Base-by-base conservation (phyloP, 2,797 vertebrate species). In the Gadopsis marmoratus region DNA sequence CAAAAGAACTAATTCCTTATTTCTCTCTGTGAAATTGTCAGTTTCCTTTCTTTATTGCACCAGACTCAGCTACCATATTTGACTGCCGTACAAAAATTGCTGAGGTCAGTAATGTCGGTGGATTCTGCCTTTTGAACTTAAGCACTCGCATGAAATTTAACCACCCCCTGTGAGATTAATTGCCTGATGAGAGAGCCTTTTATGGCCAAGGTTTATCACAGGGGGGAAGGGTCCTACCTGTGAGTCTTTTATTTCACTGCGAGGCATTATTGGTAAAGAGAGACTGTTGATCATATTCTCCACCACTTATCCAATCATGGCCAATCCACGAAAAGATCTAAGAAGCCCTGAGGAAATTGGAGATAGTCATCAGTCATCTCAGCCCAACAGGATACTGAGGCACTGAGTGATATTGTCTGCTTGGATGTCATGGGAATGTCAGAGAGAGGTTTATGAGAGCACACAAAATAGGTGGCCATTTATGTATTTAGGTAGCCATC, bases 241-340 rank as follows among this genome's bases (percentile, higher is more conserved):
- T 26, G 74, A 78, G 81, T 86, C 83, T 91, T 91, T 88, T 87
- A 81, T 91, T 91, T 90, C 78, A 76, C 71, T 33, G 74, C 51
- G 29, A 76, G 47, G 78, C 68, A 86, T 89, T 88, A 89, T 87
- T 83, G 86, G 90, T 86, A 85, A 89, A 89, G 83, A 70, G 86
- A 91, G 86, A 89, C 84, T 74, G 78, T 88, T 91, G 89, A 92
- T 93, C 83, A 77, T 86, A 88, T 86, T 86, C 84, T 76, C 69
- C 53, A 77, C 85, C 81, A 90, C 88, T 94, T 90, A 91, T 92
- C 88, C 84, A 89, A 89, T 92, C 89, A 83, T 21, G 47, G 76
- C 53, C 71, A 74, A 86, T 89, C 84, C 70, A 58, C 67, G 76
- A 59, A 75, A 86, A 82, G 79, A 90, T 91, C 85, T 81, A 82